These are phyloP conservation scores for Cantharis lateralis DNA, from an alignment of 2,888 invertebrate genomes.

Conservation along the genomic window DNA sequence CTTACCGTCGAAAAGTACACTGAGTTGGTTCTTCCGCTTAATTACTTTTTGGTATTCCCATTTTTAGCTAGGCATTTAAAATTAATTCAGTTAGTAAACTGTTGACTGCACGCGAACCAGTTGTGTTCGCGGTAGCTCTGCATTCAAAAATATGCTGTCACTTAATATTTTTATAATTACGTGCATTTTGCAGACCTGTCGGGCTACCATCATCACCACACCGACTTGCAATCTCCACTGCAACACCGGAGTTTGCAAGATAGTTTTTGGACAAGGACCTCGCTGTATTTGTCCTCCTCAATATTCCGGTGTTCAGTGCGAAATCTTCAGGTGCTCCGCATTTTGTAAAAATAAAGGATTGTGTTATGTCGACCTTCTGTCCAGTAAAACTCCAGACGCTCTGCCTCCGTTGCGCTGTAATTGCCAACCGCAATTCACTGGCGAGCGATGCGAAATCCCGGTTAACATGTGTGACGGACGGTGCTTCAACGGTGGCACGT, in stretches of 20 bases:
- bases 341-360: slow-evolving; percentile 68
- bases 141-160: slow-evolving; percentile 8
- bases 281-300: slow-evolving; percentile 69
- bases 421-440: slow-evolving; percentile 69
- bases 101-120: background rate
- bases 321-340: slow-evolving; percentile 70
- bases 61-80: slow-evolving; percentile 7
- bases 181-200: slow-evolving; percentile 54
- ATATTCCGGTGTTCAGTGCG: slow-evolving; percentile 70
- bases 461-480: slow-evolving; percentile 61
- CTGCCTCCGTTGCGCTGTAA: slow-evolving; percentile 57
- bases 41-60: slow-evolving; percentile 19
- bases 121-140: background rate
- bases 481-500: slow-evolving; percentile 67
- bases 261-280: slow-evolving; percentile 57
- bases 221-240: slow-evolving; percentile 61
- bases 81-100: background rate
- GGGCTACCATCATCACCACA: slow-evolving; percentile 41
- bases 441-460: slow-evolving; percentile 66
- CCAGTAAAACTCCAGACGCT: slow-evolving; percentile 40
- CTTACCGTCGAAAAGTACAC: slow-evolving; percentile 3
- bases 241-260: slow-evolving; percentile 65
- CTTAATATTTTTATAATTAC: background rate
- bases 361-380: slow-evolving; percentile 56
- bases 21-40: slow-evolving; percentile 6